These are phyloP conservation scores for Macrobrachium nipponense DNA, from an alignment of 1,140 invertebrate species.

Conservation along the genomic window DNA sequence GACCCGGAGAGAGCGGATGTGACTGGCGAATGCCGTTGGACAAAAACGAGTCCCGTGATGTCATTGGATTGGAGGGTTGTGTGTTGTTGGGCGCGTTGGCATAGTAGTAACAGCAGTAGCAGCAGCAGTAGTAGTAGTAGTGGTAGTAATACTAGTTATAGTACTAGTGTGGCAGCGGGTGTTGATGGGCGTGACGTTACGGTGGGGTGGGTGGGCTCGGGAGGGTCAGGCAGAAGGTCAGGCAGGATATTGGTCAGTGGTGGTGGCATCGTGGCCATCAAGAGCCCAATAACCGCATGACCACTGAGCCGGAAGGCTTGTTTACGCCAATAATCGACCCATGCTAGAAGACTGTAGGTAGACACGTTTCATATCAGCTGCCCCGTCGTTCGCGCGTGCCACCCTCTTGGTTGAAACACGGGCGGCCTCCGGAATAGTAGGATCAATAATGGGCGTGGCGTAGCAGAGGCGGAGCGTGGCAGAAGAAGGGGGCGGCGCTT, in stretches of 20 bases:
- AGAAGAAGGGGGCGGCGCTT: not conserved
- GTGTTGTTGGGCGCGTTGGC: no score
- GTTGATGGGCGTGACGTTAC: not conserved
- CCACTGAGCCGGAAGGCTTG: not conserved
- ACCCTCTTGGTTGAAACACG: not conserved
- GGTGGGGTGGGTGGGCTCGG: not conserved
- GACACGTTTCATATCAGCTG: slow-evolving; percentile 46
- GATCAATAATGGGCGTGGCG: slow-evolving; percentile 43
- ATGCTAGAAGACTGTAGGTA: slow-evolving; percentile 49
- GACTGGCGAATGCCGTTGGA: no score
- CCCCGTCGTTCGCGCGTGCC: not conserved
- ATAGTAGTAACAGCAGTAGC: not conserved
- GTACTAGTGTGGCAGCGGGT: not conserved
- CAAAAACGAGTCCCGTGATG: no score
- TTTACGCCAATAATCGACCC: slow-evolving; percentile 54
- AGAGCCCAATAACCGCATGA: slow-evolving; percentile 43
- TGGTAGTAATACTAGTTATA: not conserved
- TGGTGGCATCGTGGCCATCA: slow-evolving; percentile 8
- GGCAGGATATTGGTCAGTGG: slow-evolving; percentile 29
- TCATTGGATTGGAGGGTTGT: no score
- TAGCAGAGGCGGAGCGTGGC: not conserved
- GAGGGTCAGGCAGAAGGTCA: not conserved
- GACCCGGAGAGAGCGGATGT: no score
- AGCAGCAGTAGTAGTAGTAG: no score
- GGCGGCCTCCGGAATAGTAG: slow-evolving; percentile 2